Evolutionary conservation across 1,140 invertebrate species (phyloP).

Genomic region (Riptortus pedestris): DNA sequence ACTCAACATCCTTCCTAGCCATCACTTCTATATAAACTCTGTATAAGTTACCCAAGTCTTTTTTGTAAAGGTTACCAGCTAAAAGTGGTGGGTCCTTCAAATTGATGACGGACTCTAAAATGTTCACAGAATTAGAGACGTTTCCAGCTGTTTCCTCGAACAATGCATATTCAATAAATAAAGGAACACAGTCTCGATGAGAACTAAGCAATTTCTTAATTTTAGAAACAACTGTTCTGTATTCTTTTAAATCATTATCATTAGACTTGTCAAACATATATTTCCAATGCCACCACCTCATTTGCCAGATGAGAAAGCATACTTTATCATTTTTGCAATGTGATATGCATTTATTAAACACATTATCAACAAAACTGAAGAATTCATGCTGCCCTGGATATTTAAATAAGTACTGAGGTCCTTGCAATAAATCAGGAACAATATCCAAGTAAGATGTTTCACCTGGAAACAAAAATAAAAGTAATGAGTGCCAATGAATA

Average conservation of each 20-base stretch:
- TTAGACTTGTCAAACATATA: too few species aligned
- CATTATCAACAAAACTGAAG: slow-evolving; percentile 10
- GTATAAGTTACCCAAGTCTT: neutral
- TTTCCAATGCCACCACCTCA: slow-evolving; percentile 23
- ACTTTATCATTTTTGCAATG: neutral
- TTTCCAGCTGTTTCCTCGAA: slow-evolving; percentile 27
- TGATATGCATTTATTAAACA: slow-evolving; percentile 11
- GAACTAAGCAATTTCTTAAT: slow-evolving; percentile 28
- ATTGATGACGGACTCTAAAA: slow-evolving; percentile 41
- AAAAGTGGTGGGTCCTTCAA: neutral
- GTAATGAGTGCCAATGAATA: too few species aligned
- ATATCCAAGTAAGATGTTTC: slow-evolving; percentile 14
- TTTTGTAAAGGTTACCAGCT: neutral
- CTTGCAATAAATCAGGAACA: slow-evolving; percentile 13
- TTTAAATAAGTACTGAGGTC: slow-evolving; percentile 22
- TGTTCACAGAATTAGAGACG: slow-evolving; percentile 20
- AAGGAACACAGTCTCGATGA: slow-evolving; percentile 20
- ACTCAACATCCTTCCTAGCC: neutral
- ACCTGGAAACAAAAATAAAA: slow-evolving; percentile 7
- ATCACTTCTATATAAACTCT: neutral
- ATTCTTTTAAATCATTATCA: too few species aligned
- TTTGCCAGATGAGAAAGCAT: slow-evolving; percentile 18
- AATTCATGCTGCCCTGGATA: slow-evolving; percentile 15
- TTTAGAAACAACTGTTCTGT: too few species aligned
- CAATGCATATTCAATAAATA: slow-evolving; percentile 30